Evolutionary conservation across 2,888 invertebrate genomes (phyloP).

Genomic region (Chironomus tentans): DNA sequence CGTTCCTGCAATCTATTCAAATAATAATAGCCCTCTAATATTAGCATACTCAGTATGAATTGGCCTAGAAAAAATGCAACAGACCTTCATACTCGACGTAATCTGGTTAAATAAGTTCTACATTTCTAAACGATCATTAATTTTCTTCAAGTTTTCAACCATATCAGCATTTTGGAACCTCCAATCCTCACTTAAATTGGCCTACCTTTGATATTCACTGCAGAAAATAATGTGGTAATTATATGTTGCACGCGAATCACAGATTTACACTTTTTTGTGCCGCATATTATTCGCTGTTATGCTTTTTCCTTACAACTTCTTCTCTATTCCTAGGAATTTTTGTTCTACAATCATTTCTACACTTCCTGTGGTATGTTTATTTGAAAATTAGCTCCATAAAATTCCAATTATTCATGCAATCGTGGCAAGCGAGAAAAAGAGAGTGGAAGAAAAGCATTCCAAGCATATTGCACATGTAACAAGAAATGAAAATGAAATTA

Average conservation of each 20-base stretch:
- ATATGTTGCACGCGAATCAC: conserved; percentile 11
- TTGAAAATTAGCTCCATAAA: background rate
- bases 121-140: background rate
- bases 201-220: background rate
- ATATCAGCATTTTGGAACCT: background rate
- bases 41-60: too few species aligned
- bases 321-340: background rate
- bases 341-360: background rate
- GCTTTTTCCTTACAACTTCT: background rate
- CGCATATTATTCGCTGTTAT: background rate
- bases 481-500: background rate
- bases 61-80: too few species aligned
- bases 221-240: conserved; percentile 4
- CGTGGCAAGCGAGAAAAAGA: background rate
- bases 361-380: too few species aligned
- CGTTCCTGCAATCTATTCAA: too few species aligned
- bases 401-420: background rate
- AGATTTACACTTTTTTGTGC: conserved; percentile 9
- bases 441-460: background rate
- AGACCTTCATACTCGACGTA: too few species aligned
- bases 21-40: background rate
- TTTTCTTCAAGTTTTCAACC: background rate
- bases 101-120: background rate
- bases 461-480: background rate
- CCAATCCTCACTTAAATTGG: background rate